Conservation (phyloP, 2,113 vertebrate genomes). For the Tangachromis dhanisi region DNA sequence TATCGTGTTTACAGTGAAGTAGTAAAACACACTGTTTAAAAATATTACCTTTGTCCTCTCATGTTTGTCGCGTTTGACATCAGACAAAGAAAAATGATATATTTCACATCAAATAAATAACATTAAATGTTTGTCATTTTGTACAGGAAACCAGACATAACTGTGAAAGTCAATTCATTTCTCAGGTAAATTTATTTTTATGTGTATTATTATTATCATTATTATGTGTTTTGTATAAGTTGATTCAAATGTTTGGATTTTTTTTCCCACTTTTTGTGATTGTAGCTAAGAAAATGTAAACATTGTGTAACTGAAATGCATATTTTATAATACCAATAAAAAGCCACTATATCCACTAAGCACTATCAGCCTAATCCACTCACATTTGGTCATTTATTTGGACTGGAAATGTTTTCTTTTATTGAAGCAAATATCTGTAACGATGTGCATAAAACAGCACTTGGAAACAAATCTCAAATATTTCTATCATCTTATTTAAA, state of each 20-base stretch:
- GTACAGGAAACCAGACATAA: not conserved
- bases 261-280: not conserved
- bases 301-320: not conserved
- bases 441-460: not conserved
- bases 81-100: not conserved
- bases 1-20: fast-evolving
- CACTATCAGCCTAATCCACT: not conserved
- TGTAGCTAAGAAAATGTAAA: not conserved
- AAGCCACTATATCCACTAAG: not conserved
- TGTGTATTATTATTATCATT: not conserved
- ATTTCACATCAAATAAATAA: not conserved
- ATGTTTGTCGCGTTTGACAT: fast-evolving
- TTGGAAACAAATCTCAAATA: not conserved
- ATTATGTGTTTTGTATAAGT: not conserved
- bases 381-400: not conserved
- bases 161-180: not conserved
- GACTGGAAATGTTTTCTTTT: not conserved
- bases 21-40: not conserved
- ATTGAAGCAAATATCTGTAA: not conserved
- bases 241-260: not conserved
- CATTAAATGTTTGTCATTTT: not conserved
- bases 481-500: not conserved
- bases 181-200: not conserved
- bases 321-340: not conserved
- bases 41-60: not conserved